A percentile compares a stretch with the other conserved stretches of the same genome.
These are phyloP conservation scores for Atlantisia rogersi DNA, from an alignment of 2,113 vertebrate species.

Conservation along the genomic window DNA sequence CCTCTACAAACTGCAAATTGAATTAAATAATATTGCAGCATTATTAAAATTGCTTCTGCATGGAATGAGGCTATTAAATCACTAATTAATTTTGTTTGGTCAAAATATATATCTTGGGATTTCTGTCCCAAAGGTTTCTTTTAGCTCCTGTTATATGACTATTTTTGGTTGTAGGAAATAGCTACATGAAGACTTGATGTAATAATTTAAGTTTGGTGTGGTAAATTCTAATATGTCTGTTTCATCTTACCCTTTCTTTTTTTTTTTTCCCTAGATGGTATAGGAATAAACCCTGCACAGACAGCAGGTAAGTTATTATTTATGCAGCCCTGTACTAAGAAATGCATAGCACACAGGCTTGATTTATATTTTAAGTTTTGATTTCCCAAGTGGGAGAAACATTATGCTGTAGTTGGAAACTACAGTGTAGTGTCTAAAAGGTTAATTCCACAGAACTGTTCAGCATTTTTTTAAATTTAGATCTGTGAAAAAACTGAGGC, in stretches of 20 bases:
- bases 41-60: not conserved
- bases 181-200: not conserved
- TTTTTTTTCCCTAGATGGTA: conserved; percentile 72
- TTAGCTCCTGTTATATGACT: not conserved
- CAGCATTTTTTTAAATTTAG: not conserved
- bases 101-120: not conserved
- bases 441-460: not conserved
- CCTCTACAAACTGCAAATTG: not conserved
- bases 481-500: not conserved
- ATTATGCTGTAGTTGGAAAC: not conserved
- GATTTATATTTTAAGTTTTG: not conserved
- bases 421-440: not conserved
- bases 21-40: not conserved
- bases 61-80: not conserved
- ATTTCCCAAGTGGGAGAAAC: not conserved
- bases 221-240: not conserved
- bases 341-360: not conserved
- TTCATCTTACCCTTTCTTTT: not conserved
- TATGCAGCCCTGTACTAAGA: not conserved
- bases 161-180: not conserved
- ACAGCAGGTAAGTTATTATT: conserved; percentile 78
- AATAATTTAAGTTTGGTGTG: not conserved
- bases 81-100: not conserved
- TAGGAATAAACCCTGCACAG: conserved; percentile 85
- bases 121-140: not conserved